These are phyloP conservation scores for Drosophila erecta DNA, from an alignment of 1,140 invertebrate species.

Conservation along the genomic window DNA sequence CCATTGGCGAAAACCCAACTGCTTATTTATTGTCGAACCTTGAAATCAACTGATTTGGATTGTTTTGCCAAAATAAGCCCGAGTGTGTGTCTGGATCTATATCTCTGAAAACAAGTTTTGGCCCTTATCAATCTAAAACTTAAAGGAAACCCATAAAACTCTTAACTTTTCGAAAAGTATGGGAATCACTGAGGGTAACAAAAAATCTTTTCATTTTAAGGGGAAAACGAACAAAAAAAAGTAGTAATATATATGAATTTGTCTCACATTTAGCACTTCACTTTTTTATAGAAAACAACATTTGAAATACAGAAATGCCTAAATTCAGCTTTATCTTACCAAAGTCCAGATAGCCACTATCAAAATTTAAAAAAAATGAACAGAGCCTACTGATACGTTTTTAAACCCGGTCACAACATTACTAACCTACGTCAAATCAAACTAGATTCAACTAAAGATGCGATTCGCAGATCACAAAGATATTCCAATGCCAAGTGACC, in stretches of 20 bases:
- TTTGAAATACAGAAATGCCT: background rate
- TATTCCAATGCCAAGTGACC: slow-evolving; percentile 65
- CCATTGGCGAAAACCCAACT: slow-evolving; percentile 14
- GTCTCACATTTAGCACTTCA: too few species aligned
- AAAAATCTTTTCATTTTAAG: background rate
- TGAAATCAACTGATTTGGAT: slow-evolving; percentile 14
- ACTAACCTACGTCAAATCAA: slow-evolving; percentile 50
- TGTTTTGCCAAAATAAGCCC: slow-evolving; percentile 30
- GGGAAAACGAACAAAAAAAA: too few species aligned
- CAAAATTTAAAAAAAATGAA: background rate
- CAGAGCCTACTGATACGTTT: slow-evolving; percentile 14
- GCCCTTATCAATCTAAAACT: slow-evolving; percentile 1
- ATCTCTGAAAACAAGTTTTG: background rate
- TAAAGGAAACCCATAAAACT: slow-evolving; percentile 1
- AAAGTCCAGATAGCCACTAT: slow-evolving; percentile 16
- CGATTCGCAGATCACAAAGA: background rate
- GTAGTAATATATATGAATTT: background rate
- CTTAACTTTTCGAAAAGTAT: background rate
- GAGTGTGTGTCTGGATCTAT: slow-evolving; percentile 19
- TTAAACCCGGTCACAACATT: slow-evolving; percentile 33
- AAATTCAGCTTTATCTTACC: slow-evolving; percentile 26
- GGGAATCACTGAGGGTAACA: background rate
- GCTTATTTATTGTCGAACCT: slow-evolving; percentile 41
- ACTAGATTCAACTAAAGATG: slow-evolving; percentile 18
- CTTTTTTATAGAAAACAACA: too few species aligned